Evolutionary conservation across 1,140 invertebrate species (phyloP).

Genomic region (Ips nitidus): DNA sequence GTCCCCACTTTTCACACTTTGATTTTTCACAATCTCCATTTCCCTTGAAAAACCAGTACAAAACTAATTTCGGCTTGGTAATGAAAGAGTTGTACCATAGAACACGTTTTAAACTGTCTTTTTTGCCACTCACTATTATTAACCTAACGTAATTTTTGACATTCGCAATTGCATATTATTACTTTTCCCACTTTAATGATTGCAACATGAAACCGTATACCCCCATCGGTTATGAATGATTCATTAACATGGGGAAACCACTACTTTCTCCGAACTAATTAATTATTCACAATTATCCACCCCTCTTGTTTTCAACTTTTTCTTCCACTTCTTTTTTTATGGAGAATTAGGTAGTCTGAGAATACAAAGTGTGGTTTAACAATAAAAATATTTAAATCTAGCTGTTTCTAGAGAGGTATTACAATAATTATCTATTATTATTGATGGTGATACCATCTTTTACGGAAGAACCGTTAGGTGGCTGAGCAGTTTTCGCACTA

Average conservation of each 20-base stretch:
- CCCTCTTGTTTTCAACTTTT: constrained; percentile 2
- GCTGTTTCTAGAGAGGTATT: constrained; percentile 8
- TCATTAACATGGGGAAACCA: not conserved
- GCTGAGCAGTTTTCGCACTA: not conserved
- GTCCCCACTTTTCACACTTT: too few species aligned
- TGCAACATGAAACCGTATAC: not conserved
- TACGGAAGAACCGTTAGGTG: not conserved
- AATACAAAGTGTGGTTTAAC: constrained; percentile 7
- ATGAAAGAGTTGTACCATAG: too few species aligned
- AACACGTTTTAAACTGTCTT: too few species aligned
- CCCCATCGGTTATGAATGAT: constrained; percentile 4
- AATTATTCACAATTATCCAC: not conserved
- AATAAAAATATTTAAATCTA: constrained; percentile 23
- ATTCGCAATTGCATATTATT: constrained; percentile 2
- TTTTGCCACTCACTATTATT: too few species aligned
- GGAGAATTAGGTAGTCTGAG: not conserved
- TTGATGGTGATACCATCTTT: constrained; percentile 9
- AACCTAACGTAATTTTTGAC: not conserved
- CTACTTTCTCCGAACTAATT: not conserved
- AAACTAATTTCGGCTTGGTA: too few species aligned
- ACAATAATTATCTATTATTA: constrained; percentile 20
- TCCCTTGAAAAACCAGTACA: too few species aligned
- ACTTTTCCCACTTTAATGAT: not conserved
- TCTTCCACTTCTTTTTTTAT: not conserved
- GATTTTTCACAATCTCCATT: too few species aligned